Conservation (phyloP, 2,888 invertebrate species). For the Ectemnius continuus region DNA sequence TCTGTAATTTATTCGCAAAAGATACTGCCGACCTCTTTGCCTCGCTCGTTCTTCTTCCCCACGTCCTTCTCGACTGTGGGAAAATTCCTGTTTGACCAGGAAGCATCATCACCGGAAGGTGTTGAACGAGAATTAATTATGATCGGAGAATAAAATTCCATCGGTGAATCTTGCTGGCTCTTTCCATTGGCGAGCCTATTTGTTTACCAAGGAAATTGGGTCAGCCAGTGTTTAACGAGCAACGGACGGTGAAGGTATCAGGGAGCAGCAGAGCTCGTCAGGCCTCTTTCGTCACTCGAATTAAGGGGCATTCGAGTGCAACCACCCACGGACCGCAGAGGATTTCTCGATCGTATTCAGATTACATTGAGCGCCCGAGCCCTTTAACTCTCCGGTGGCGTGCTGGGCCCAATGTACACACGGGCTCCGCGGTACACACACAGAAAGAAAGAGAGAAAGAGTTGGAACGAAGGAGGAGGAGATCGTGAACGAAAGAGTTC, state of each 20-base stretch:
- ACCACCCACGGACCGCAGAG: conserved; percentile 66
- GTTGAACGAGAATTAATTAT: background rate
- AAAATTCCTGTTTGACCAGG: conserved; percentile 20
- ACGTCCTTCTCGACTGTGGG: conserved; percentile 29
- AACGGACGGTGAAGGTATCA: no score
- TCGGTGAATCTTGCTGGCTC: no score
- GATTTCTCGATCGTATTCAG: conserved; percentile 65
- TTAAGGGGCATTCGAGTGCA: conserved; percentile 70
- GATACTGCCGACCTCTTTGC: conserved; percentile 53
- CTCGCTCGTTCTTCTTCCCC: conserved; percentile 37
- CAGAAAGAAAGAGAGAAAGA: no score
- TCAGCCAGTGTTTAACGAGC: no score
- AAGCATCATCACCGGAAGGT: background rate
- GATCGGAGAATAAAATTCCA: no score
- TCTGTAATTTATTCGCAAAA: conserved; percentile 44
- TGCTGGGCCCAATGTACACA: background rate
- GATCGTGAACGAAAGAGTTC: conserved; percentile 7
- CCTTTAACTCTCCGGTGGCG: conserved; percentile 39
- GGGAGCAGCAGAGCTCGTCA: background rate
- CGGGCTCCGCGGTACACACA: background rate
- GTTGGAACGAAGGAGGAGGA: background rate
- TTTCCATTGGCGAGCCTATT: no score
- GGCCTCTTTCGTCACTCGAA: conserved; percentile 55
- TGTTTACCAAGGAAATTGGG: no score
- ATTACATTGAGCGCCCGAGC: conserved; percentile 61